Base-by-base conservation (phyloP, 2,113 vertebrate species). In the Trogon melanurus region DNA sequence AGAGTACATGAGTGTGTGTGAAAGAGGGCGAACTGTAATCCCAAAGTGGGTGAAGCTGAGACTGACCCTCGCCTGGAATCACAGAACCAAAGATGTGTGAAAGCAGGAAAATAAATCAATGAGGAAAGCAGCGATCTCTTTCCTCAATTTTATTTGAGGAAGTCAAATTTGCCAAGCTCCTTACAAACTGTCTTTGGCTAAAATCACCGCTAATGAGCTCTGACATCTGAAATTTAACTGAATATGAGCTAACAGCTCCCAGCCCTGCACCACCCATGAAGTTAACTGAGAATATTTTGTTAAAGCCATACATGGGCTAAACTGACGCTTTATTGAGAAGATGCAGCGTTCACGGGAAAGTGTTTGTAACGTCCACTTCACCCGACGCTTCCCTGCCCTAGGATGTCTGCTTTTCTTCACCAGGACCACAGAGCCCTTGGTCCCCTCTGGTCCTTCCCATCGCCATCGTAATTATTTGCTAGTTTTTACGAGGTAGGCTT, bases 161-260 rank as follows among this genome's bases (percentile, higher is more conserved):
- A 97, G 97, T 96, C 66, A 92, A 94, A 96, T 97, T 97, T 96
- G 95, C 96, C 9, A 18, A 97, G 97, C 92, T 94, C 87, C 96
- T 97, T 86, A 51, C 93, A 94, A 96, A 78, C 89, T 69, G 96
- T 97, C 97, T 97, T 96, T 98, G 98, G 98, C 96, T 98, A 98
- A 96, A 98, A 93, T 98, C 98, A 98, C 89, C 13, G 3, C 95
- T 98, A 98, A 98, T 30, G 64, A 98, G 97, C 93, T 97, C 95
- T 98, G 98, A 98, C 98, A 97, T 95, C 41, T 97, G 97, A 98
- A 98, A 98, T 97, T 96, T 97, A 97, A 96, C 97, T 83, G 94
- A 94, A 92, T 96, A 90, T 41, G 93, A 95, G 96, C 94, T 96
- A 97, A 98, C 97, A 92, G 96, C 96, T 98, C 97, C 97, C 97